Evolutionary conservation across 2,113 vertebrate species (phyloP).

Genomic region (Rhinopomastus cyanomelas): DNA sequence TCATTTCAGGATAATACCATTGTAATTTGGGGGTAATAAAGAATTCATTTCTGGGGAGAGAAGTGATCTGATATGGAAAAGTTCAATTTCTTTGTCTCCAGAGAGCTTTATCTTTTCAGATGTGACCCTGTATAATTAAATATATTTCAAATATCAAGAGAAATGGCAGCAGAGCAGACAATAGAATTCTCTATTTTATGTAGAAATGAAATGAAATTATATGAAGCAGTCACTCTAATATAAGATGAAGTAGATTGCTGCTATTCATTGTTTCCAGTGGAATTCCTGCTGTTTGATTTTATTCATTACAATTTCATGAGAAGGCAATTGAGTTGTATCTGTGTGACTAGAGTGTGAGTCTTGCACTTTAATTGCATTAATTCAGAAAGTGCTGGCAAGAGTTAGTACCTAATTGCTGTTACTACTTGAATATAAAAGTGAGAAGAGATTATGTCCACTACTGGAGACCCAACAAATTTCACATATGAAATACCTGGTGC

Average conservation of each 20-base stretch:
- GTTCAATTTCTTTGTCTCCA: conserved; percentile 79
- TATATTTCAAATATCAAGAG: conserved; percentile 80
- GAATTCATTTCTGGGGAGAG: conserved; percentile 76
- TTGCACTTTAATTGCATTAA: conserved; percentile 62
- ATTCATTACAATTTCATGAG: conserved; percentile 69
- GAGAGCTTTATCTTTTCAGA: conserved; percentile 77
- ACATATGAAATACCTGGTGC: not conserved
- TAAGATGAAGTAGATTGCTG: conserved; percentile 70
- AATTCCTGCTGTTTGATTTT: conserved; percentile 70
- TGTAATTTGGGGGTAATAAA: conserved; percentile 82
- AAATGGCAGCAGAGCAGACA: conserved; percentile 75
- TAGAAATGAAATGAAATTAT: conserved; percentile 79
- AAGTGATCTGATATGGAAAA: conserved; percentile 74
- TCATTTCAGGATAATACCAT: conserved; percentile 81
- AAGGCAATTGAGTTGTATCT: conserved; percentile 49
- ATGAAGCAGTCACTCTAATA: conserved; percentile 72
- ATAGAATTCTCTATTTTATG: conserved; percentile 75
- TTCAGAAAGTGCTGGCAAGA: conserved; percentile 21
- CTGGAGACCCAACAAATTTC: not conserved
- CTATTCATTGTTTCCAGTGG: conserved; percentile 69
- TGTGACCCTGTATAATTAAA: conserved; percentile 85
- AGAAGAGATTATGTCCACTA: not conserved
- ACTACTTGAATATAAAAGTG: not conserved
- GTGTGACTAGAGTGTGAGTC: conserved; percentile 60
- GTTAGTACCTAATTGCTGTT: conserved; percentile 40